Percentiles rank a stretch among this genome's conserved stretches.
phyloP scores from a whole-genome alignment of 2,888 invertebrate genomes.

The Sipha maydis region DNA sequence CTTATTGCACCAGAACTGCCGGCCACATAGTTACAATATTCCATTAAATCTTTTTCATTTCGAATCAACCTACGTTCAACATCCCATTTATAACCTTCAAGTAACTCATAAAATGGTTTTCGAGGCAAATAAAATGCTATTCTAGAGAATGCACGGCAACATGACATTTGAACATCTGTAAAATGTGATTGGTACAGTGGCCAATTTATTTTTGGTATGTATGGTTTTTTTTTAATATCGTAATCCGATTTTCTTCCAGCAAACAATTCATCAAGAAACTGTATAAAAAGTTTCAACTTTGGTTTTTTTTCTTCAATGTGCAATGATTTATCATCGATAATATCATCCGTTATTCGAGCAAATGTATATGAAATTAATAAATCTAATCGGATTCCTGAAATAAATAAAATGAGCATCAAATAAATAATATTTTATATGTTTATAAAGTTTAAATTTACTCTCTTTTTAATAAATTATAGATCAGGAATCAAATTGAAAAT shows the following conservation, averaged over 20 bases:
- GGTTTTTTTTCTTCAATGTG: conserved; percentile 1
- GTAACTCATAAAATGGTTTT: conserved; percentile 39
- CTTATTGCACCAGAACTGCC: conserved; percentile 17
- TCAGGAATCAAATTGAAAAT: no score
- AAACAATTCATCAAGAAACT: conserved; percentile 36
- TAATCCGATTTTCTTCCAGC: conserved; percentile 43
- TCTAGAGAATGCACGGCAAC: conserved; percentile 43
- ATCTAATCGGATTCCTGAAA: conserved; percentile 42
- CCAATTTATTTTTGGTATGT: conserved; percentile 15
- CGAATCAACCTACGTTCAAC: not conserved
- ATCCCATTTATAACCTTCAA: conserved; percentile 34
- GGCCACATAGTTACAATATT: conserved; percentile 2
- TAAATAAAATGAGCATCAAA: no score
- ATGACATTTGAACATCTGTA: not conserved
- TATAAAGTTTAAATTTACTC: not conserved
- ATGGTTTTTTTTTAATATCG: conserved; percentile 30
- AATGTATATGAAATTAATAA: conserved; percentile 38
- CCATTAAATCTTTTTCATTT: conserved; percentile 26
- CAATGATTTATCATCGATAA: conserved; percentile 26
- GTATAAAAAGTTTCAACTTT: not conserved
- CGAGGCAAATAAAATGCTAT: conserved; percentile 50
- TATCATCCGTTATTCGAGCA: conserved; percentile 44
- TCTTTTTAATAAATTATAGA: no score
- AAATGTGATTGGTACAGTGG: conserved; percentile 7
- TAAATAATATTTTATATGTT: not conserved